These are phyloP conservation scores for Graptemys geographica DNA, from an alignment of 2,797 vertebrate genomes.

Conservation along the genomic window DNA sequence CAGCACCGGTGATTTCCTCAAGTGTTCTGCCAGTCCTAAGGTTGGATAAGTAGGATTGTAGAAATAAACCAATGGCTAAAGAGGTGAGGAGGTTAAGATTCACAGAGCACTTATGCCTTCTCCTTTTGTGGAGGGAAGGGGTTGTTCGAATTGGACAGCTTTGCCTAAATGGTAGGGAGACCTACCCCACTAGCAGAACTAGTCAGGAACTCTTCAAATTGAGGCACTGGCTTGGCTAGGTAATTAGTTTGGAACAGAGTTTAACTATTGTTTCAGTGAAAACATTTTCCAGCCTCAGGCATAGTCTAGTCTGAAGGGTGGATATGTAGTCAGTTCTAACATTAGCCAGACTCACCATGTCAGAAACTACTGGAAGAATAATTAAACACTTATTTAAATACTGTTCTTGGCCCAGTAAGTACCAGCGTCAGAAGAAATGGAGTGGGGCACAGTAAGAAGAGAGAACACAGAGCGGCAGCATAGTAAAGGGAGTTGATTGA, in stretches of 20 bases:
- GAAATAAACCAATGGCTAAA: neutral
- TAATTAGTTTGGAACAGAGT: neutral
- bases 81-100: neutral
- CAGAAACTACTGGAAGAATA: neutral
- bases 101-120: neutral
- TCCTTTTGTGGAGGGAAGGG: neutral
- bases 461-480: neutral
- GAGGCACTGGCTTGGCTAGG: neutral
- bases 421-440: neutral
- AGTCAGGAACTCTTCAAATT: neutral
- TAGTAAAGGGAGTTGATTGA: neutral
- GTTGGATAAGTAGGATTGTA: neutral
- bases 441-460: neutral
- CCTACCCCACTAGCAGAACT: neutral
- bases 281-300: neutral
- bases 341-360: rapidly evolving
- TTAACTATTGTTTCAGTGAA: neutral
- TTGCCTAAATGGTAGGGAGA: neutral
- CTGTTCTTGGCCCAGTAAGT: neutral
- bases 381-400: no score
- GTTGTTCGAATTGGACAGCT: neutral
- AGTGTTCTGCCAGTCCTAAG: neutral
- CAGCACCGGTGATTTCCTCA: neutral
- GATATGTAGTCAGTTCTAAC: neutral
- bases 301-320: neutral